Base-by-base conservation (phyloP, 2,888 invertebrate genomes). In the Lasius platythorax region DNA sequence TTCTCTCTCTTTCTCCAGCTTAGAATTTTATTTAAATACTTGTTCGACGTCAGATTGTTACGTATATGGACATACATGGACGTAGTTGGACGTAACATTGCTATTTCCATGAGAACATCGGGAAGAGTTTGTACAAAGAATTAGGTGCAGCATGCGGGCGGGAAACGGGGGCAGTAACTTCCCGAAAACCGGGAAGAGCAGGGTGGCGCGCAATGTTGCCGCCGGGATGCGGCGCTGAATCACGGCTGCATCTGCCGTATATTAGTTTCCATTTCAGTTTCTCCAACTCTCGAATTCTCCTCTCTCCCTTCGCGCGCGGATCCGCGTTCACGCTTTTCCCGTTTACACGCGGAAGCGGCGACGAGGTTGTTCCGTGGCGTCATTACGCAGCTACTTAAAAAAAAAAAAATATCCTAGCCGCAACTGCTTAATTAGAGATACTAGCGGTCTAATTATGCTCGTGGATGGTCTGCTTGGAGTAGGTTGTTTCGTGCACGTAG, bases 101-200 rank as follows among this genome's bases (percentile, higher is more conserved):
- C 37, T 8, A 73, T 79, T 73, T 46, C 61, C 23, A 61, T 18
- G 18, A 23, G 12, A 61, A 43, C 30, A 58, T 15, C 5, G n/a
- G 37, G 83, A 68, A 86, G 85, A 87, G 84, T 89, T 68, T 85
- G 83, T 70, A 84, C 76, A 85, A 87, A 87, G 87, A 87, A 88
- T 88, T 88, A 87, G 67, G 70, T 85, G 67, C 70, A 87, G 85
- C 84, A 83, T 72, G 73, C 85, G 81, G 81, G 85, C 81, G 50
- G 64, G 56, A 81, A 75, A 75, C 67, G 56, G 40, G 53, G 30
- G 66, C 50, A 61, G 68, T 28, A 82, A 82, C 68, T 82, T 86
- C 70, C 28, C 61, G 63, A 37, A 84, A 58, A 72, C 75, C 18
- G 63, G 43, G 40, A 46, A 84, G 74, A 84, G 30, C 53, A 33